Conservation (phyloP, 1,140 invertebrate species). For the Hyles vespertilio region DNA sequence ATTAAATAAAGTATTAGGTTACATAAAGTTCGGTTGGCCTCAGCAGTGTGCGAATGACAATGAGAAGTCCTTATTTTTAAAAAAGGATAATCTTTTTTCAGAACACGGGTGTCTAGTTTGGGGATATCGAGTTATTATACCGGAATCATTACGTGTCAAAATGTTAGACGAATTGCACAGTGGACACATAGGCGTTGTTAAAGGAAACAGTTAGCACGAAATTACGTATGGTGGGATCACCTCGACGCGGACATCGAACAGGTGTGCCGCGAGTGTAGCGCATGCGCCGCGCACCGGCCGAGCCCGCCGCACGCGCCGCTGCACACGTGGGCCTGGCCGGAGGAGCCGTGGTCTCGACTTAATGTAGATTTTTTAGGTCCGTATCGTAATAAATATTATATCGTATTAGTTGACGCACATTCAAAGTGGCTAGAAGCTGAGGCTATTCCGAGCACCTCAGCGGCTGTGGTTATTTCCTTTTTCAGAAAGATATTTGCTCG, state of each 20-base stretch:
- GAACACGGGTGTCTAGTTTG: conserved; percentile 20
- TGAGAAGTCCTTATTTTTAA: conserved; percentile 18
- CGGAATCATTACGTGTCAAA: conserved; percentile 18
- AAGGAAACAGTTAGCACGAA: conserved; percentile 39
- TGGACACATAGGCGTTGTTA: conserved; percentile 33
- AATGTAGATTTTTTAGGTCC: background rate
- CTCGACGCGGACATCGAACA: conserved; percentile 66
- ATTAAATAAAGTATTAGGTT: conserved; percentile 23
- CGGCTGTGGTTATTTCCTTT: too few relatives aligned
- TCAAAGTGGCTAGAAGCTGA: conserved; percentile 1
- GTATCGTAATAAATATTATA: background rate
- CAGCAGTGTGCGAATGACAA: background rate
- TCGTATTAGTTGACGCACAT: conserved; percentile 25
- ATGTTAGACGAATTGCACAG: conserved; percentile 41
- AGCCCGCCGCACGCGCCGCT: conserved; percentile 18
- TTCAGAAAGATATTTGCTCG: background rate
- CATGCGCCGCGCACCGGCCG: conserved; percentile 31
- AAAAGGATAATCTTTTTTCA: too few relatives aligned
- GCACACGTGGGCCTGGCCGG: background rate
- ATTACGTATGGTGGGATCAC: conserved; percentile 71
- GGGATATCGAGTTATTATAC: conserved; percentile 40
- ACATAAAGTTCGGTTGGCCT: conserved; percentile 27
- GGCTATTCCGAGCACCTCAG: too few relatives aligned
- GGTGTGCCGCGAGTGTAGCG: conserved; percentile 20
- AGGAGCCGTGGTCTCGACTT: background rate